These are phyloP conservation scores for Calcarius ornatus DNA, from an alignment of 2,113 vertebrate genomes.

Conservation along the genomic window DNA sequence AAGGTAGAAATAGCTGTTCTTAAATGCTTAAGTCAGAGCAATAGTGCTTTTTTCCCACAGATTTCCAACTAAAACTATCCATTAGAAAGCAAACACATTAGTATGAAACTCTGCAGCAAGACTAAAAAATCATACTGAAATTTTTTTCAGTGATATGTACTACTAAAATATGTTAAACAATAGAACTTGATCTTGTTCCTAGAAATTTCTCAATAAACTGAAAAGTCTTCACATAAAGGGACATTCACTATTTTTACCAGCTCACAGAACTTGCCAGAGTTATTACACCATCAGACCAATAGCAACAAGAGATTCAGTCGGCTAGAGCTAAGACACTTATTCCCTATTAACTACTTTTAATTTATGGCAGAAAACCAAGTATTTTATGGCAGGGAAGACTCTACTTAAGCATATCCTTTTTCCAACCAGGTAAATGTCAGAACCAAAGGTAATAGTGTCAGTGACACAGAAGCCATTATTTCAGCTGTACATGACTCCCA, in stretches of 20 bases:
- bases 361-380: background rate
- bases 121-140: background rate
- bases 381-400: background rate
- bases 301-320: background rate
- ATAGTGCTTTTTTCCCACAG: background rate
- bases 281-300: background rate
- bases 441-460: background rate
- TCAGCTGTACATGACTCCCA: background rate
- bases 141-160: background rate
- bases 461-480: background rate
- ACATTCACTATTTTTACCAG: background rate
- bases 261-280: background rate
- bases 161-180: background rate
- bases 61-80: background rate
- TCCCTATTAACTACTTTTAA: background rate
- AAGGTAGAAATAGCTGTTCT: background rate
- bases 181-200: background rate
- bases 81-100: background rate
- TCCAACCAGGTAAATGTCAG: background rate
- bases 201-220: background rate
- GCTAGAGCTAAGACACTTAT: background rate
- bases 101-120: background rate
- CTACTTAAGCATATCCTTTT: background rate
- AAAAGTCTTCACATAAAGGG: background rate
- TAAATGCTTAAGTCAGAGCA: background rate